Evolutionary conservation across 2,888 invertebrate species (phyloP).

Genomic region (Drosophila planitibia): DNA sequence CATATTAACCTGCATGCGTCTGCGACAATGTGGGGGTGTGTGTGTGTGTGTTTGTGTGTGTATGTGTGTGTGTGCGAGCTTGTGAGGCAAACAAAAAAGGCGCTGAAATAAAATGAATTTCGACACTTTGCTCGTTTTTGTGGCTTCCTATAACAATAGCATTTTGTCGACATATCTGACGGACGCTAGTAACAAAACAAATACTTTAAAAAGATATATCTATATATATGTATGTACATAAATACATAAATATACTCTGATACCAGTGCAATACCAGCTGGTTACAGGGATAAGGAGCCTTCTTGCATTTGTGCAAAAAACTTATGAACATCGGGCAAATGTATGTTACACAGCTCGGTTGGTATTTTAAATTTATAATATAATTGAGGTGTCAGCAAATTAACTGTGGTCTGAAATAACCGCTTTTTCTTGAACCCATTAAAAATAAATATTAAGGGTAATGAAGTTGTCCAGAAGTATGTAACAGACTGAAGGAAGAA

Average conservation of each 20-base stretch:
- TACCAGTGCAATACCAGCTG: neutral
- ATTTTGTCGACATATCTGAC: constrained; percentile 1
- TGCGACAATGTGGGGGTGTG: neutral
- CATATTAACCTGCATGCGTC: constrained; percentile 38
- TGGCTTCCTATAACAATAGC: constrained; percentile 6
- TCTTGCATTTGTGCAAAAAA: neutral
- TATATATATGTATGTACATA: neutral
- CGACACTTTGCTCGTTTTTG: constrained; percentile 45
- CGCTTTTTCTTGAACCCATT: neutral
- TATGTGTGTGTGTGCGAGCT: neutral
- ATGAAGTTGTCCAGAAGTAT: neutral
- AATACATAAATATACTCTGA: neutral
- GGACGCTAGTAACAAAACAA: neutral
- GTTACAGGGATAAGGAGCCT: neutral
- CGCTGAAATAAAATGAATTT: constrained; percentile 52
- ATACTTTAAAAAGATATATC: neutral
- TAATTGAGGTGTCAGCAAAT: neutral
- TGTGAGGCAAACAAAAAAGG: constrained; percentile 11
- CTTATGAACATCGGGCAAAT: neutral
- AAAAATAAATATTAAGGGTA: neutral
- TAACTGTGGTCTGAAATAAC: neutral
- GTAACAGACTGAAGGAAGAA: neutral
- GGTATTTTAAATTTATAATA: neutral
- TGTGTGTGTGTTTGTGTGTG: neutral
- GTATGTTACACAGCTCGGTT: neutral